phyloP scores from a whole-genome alignment of 2,797 vertebrate genomes.

The Thamnophis elegans region DNA sequence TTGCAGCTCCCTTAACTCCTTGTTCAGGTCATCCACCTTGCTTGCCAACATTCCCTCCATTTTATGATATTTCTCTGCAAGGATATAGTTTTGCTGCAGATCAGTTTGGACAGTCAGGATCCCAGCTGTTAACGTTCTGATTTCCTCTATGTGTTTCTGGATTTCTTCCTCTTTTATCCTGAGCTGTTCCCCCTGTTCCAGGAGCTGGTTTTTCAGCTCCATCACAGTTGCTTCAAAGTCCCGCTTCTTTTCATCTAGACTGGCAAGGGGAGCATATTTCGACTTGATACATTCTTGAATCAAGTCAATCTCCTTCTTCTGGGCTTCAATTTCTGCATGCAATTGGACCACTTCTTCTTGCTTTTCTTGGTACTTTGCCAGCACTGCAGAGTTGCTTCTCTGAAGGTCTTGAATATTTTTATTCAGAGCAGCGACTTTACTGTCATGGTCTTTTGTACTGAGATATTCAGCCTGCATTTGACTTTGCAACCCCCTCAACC shows the following conservation, averaged over 20 bases:
- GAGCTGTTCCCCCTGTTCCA: slow-evolving; percentile 71
- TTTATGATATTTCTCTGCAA: slow-evolving; percentile 71
- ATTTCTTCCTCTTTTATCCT: slow-evolving; percentile 66
- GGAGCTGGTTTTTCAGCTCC: slow-evolving; percentile 75
- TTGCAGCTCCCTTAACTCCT: slow-evolving; percentile 73
- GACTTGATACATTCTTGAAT: slow-evolving; percentile 90
- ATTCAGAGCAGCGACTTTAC: slow-evolving; percentile 60
- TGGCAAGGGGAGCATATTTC: slow-evolving; percentile 81
- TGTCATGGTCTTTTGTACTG: slow-evolving; percentile 75
- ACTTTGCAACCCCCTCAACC: slow-evolving; percentile 73
- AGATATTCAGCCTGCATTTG: slow-evolving; percentile 74
- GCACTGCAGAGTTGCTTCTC: slow-evolving; percentile 53
- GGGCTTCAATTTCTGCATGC: slow-evolving; percentile 84
- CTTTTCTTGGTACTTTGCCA: slow-evolving; percentile 63
- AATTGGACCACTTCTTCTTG: slow-evolving; percentile 79
- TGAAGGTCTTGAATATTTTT: slow-evolving; percentile 69
- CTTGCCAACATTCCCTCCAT: slow-evolving; percentile 69
- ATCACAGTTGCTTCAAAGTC: slow-evolving; percentile 71
- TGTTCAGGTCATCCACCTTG: slow-evolving; percentile 71
- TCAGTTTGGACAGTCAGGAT: slow-evolving; percentile 74
- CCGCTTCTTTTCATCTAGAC: slow-evolving; percentile 80
- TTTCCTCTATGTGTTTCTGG: slow-evolving; percentile 71
- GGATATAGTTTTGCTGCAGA: slow-evolving; percentile 70
- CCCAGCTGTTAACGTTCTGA: slow-evolving; percentile 71
- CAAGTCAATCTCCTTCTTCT: slow-evolving; percentile 88